These are phyloP conservation scores for Margarornis squamiger DNA, from an alignment of 2,797 vertebrate species.

Conservation along the genomic window DNA sequence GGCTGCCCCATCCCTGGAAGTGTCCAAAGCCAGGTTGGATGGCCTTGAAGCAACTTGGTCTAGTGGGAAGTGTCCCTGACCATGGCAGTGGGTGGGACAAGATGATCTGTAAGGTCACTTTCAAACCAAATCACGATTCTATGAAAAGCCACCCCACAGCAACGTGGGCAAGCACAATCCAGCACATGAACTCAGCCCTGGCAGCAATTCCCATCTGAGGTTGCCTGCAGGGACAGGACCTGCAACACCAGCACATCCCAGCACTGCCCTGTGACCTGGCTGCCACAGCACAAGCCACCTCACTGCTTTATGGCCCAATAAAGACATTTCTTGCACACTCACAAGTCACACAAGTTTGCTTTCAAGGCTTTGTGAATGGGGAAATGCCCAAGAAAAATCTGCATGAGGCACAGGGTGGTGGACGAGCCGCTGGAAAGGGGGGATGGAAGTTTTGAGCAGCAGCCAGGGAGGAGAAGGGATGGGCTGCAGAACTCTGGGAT, in stretches of 20 bases:
- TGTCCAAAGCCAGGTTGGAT: background rate
- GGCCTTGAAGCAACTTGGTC: background rate
- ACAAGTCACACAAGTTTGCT: background rate
- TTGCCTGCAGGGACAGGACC: background rate
- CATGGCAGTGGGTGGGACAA: no score
- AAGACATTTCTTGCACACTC: background rate
- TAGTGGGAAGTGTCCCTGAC: background rate
- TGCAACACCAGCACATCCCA: background rate
- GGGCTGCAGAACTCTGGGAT: background rate
- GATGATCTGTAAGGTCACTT: background rate
- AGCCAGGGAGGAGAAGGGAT: no score
- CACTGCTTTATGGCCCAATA: background rate
- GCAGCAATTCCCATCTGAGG: rapidly evolving
- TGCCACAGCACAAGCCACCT: background rate
- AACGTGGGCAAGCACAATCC: rapidly evolving
- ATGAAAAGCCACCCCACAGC: rapidly evolving
- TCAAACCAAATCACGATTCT: background rate
- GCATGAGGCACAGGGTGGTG: rapidly evolving
- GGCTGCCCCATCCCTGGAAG: background rate
- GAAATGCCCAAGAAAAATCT: rapidly evolving
- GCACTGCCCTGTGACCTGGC: background rate
- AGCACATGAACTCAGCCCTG: rapidly evolving
- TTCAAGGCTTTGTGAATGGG: background rate
- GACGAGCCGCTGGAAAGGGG: background rate
- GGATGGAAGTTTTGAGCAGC: background rate